Evolutionary conservation across 2,888 invertebrate species (phyloP).

Genomic region (Psylliodes chrysocephalus): DNA sequence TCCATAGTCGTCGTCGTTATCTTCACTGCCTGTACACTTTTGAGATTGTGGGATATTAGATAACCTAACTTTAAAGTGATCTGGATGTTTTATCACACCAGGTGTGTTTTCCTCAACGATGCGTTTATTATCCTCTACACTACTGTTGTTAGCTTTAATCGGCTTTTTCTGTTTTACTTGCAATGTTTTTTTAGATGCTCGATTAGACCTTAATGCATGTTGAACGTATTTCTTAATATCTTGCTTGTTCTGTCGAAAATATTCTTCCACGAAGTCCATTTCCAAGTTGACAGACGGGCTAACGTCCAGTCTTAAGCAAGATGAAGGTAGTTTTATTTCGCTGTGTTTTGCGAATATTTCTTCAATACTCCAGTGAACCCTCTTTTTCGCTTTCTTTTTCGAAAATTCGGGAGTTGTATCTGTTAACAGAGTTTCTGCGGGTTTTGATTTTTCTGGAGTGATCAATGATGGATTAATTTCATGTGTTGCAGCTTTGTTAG

Average conservation of each 20-base stretch:
- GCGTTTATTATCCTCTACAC: too few relatives aligned
- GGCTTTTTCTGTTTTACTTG: background rate
- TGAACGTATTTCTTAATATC: background rate
- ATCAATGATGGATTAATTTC: background rate
- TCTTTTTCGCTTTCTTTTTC: too few relatives aligned
- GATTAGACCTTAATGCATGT: background rate
- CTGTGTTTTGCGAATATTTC: background rate
- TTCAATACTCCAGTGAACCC: background rate
- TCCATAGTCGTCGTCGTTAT: too few relatives aligned
- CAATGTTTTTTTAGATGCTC: too few relatives aligned
- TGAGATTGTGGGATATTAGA: background rate
- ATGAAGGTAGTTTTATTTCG: background rate
- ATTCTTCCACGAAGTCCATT: background rate
- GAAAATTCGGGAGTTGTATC: too few relatives aligned
- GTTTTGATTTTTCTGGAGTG: background rate
- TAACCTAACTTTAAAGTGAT: too few relatives aligned
- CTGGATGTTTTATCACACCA: too few relatives aligned
- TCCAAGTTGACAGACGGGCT: background rate
- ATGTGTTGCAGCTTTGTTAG: background rate
- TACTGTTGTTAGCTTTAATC: background rate
- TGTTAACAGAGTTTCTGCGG: background rate
- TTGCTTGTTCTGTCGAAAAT: background rate
- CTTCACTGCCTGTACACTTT: background rate
- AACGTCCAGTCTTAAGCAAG: background rate
- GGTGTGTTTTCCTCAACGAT: background rate